A percentile compares a stretch with the other conserved stretches of the same genome.
Conservation (phyloP, 2,888 invertebrate species). For the Vesta saturnalis region DNA sequence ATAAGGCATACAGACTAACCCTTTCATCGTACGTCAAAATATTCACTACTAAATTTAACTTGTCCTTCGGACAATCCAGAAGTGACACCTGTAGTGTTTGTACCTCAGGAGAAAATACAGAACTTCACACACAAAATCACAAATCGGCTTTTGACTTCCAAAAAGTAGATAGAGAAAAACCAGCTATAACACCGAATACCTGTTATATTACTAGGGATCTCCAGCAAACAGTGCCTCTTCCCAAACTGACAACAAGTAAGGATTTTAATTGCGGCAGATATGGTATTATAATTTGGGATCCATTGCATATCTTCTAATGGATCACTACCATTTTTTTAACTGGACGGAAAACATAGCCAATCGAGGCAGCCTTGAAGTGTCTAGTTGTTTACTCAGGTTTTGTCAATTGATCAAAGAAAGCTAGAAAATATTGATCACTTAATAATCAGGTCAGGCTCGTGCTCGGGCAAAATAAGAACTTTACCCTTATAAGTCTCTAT, state of each 20-base stretch:
- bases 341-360: neutral
- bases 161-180: too few species aligned
- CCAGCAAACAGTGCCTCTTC: neutral
- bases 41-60: too few species aligned
- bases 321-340: neutral
- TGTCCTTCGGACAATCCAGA: too few species aligned
- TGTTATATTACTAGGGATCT: neutral
- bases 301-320: neutral
- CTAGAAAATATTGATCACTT: neutral
- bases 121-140: too few species aligned
- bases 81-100: too few species aligned
- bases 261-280: neutral
- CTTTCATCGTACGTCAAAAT: too few species aligned
- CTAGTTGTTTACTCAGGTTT: neutral
- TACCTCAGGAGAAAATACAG: too few species aligned
- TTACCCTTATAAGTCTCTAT: neutral
- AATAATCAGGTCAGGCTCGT: neutral
- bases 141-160: too few species aligned
- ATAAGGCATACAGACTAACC: too few species aligned
- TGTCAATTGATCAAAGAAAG: too few species aligned
- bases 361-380: neutral
- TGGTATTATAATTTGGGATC: neutral
- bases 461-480: neutral
- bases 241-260: neutral
- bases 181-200: too few species aligned